These are phyloP conservation scores for Orius insidiosus DNA, from an alignment of 1,140 invertebrate species.

Conservation along the genomic window DNA sequence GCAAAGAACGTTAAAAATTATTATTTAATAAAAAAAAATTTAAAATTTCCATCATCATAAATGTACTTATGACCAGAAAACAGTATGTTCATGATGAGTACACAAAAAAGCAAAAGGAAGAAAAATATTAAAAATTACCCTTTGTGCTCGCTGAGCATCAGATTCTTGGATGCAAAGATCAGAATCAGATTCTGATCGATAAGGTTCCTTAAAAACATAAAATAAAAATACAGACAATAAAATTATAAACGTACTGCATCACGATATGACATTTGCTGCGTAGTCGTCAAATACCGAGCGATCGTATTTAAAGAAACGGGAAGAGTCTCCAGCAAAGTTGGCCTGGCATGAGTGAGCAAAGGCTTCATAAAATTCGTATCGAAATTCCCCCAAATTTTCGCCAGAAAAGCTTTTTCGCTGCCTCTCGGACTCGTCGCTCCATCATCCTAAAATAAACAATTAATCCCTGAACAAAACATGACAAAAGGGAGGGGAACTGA, in stretches of 20 bases:
- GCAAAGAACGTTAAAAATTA: not conserved
- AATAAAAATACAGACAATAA: too few relatives aligned
- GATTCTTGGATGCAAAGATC: slow-evolving; percentile 68
- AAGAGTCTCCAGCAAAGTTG: slow-evolving; percentile 83
- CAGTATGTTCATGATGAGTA: too few relatives aligned
- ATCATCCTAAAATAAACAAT: slow-evolving; percentile 9
- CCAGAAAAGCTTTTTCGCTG: slow-evolving; percentile 72
- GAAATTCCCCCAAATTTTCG: slow-evolving; percentile 78
- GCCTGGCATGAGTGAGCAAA: slow-evolving; percentile 81
- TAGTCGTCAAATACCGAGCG: slow-evolving; percentile 78
- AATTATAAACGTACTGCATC: not conserved
- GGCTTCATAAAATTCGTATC: slow-evolving; percentile 88
- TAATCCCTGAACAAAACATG: not conserved
- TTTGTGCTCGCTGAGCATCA: slow-evolving; percentile 20
- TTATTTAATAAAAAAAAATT: not conserved
- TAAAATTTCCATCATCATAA: not conserved
- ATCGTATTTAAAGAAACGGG: slow-evolving; percentile 79
- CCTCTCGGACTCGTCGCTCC: slow-evolving; percentile 4
- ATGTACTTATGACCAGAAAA: not conserved
- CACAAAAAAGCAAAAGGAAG: slow-evolving; percentile 1
- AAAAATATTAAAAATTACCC: slow-evolving; percentile 15
- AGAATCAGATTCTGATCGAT: slow-evolving; percentile 59
- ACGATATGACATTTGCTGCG: slow-evolving; percentile 63
- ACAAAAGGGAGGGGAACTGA: slow-evolving; percentile 5
- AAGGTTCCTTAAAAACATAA: too few relatives aligned